These are phyloP conservation scores for Chloroclysta siterata DNA, from an alignment of 2,888 invertebrate genomes.

Conservation along the genomic window DNA sequence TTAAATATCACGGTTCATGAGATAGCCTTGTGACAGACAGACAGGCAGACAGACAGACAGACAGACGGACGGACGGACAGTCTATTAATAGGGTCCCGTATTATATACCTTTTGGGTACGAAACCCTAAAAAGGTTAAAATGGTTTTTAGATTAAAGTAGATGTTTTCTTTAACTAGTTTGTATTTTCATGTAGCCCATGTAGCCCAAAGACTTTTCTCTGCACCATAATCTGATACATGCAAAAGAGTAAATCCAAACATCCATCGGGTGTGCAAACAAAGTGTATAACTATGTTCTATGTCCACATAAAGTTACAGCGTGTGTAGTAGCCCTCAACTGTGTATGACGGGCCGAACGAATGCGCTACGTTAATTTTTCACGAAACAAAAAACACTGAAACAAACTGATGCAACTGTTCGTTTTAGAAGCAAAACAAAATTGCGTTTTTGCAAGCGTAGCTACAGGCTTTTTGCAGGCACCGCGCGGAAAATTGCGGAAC, in stretches of 20 bases:
- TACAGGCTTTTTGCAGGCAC: constrained; percentile 17
- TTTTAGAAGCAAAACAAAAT: constrained; percentile 49
- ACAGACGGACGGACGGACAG: too few relatives aligned
- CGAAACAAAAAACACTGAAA: constrained; percentile 48
- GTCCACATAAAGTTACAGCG: constrained; percentile 9
- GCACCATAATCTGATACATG: not conserved
- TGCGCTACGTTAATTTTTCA: constrained; percentile 45
- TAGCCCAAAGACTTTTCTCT: not conserved
- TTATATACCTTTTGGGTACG: too few relatives aligned
- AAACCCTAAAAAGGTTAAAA: too few relatives aligned
- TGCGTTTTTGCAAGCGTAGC: constrained; percentile 30
- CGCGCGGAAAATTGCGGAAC: constrained; percentile 25
- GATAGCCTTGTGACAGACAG: too few relatives aligned
- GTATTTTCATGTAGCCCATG: not conserved
- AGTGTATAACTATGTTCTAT: not conserved
- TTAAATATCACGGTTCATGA: too few relatives aligned
- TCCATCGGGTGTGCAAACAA: not conserved
- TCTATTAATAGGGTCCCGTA: too few relatives aligned
- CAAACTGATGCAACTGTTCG: constrained; percentile 52
- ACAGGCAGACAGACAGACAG: too few relatives aligned
- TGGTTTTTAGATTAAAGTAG: too few relatives aligned
- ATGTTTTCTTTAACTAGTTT: too few relatives aligned
- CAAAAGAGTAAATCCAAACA: not conserved
- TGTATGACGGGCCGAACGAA: constrained; percentile 49
- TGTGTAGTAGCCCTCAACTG: constrained; percentile 34